Conservation (phyloP, 2,888 invertebrate genomes). For the Pecten maximus region DNA sequence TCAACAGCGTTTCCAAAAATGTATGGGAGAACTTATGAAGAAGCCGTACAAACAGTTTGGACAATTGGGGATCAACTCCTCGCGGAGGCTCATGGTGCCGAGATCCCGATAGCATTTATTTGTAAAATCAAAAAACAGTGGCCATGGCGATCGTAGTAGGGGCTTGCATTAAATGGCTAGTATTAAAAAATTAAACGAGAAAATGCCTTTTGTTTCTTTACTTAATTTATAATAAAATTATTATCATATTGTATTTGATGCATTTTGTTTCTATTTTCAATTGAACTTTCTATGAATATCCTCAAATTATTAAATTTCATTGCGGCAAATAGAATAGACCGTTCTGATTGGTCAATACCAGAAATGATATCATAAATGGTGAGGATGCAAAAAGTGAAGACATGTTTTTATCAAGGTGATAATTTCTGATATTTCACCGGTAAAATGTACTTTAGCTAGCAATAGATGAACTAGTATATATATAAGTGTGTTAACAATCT, state of each 20-base stretch:
- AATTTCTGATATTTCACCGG: too few relatives aligned
- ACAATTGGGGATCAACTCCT: not conserved
- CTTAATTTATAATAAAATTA: not conserved
- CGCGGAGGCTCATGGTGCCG: not conserved
- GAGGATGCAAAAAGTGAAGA: too few relatives aligned
- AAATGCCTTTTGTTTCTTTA: not conserved
- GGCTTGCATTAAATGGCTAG: not conserved
- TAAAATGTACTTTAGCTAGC: too few relatives aligned
- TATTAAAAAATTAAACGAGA: not conserved
- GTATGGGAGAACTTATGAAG: conserved; percentile 40
- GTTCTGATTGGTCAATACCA: too few relatives aligned
- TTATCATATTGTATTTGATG: not conserved
- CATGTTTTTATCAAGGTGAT: too few relatives aligned
- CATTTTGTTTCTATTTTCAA: not conserved
- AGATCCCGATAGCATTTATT: conserved; percentile 49
- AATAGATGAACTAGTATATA: too few relatives aligned
- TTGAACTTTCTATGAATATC: too few relatives aligned
- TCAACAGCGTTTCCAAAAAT: conserved; percentile 47
- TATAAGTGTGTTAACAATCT: too few relatives aligned
- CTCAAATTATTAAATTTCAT: too few relatives aligned
- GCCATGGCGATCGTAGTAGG: conserved; percentile 45
- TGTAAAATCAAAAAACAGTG: conserved; percentile 43
- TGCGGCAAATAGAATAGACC: too few relatives aligned
- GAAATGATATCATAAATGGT: too few relatives aligned
- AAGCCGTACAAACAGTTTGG: conserved; percentile 36